A percentile compares a stretch with the other conserved stretches of the same genome.
Evolutionary conservation across 1,140 invertebrate genomes (phyloP).

Genomic region (Zaprionus davidi): DNA sequence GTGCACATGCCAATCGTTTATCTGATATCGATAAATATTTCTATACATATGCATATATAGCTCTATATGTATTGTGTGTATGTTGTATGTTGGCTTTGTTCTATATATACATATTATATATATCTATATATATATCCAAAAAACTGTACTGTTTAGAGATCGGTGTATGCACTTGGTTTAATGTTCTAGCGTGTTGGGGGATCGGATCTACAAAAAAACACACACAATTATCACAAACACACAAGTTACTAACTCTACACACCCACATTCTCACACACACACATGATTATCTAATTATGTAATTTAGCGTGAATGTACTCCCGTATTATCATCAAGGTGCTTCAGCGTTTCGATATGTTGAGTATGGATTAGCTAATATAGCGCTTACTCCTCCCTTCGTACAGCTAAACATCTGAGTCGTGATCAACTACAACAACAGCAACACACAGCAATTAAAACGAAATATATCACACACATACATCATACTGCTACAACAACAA

Average conservation of each 20-base stretch:
- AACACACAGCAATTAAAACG: neutral
- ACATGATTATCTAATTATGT: constrained; percentile 19
- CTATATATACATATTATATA: constrained; percentile 24
- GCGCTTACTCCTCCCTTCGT: constrained; percentile 10
- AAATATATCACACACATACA: constrained; percentile 3
- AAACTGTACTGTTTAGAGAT: constrained; percentile 5
- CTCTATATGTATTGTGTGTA: constrained; percentile 13
- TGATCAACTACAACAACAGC: constrained; percentile 8
- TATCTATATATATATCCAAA: constrained; percentile 2
- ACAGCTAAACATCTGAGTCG: constrained; percentile 7
- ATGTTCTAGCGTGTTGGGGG: constrained; percentile 33
- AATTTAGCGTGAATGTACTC: constrained; percentile 32
- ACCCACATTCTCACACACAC: constrained; percentile 6
- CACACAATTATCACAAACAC: constrained; percentile 1
- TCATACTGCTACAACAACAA: neutral
- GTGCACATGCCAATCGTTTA: constrained; percentile 4
- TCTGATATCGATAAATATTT: constrained; percentile 3
- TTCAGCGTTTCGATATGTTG: constrained; percentile 34
- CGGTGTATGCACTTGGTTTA: constrained; percentile 37
- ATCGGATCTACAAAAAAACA: constrained; percentile 26
- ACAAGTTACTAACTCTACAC: constrained; percentile 30
- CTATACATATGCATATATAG: constrained; percentile 15
- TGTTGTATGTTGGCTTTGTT: constrained; percentile 14
- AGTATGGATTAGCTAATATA: constrained; percentile 12
- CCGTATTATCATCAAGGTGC: constrained; percentile 29